Base-by-base conservation (phyloP, 2,888 invertebrate genomes). In the Abrostola tripartita region DNA sequence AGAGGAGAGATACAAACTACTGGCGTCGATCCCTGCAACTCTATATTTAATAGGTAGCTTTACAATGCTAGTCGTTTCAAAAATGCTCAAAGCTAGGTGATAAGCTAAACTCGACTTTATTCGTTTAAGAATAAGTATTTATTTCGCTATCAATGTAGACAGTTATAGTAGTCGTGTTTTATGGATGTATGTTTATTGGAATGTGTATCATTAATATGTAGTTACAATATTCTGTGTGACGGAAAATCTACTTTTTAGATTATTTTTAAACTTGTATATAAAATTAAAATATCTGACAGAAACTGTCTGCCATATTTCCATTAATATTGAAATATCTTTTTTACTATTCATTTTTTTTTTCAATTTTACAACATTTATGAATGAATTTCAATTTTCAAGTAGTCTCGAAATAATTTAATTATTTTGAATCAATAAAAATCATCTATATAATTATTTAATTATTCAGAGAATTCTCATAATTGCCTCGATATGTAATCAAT, bases 21-120 rank as follows among this genome's bases (percentile, higher is more conserved):
- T 98, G 68, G 96, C 97, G 5, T 98, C 98, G 50, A 96, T 98
- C 80, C 98, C 98, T 35, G 96, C 96, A 6, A 96, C 97, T 71
- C 90, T 97, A 81, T 98, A 96, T 85, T 79, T 98, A 51, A 95
- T 98, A 85, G 94, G 96, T 60, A 97, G 96, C 82, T 98, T 98
- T 80, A 94, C 95, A 10, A 95, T 97, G 95, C 86, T 96, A 81
- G 94, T 95, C 62, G 90, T 94, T 37, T 95, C 96, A 24, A 88
- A 81, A 61, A 69, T 90, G 69, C 88, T 94, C 63, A 81, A 79
- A 70, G 83, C 88, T 84, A 90, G 92, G 67, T 92, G 89, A 92
- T 91, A 88, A 90, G 85, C 72, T 71, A 81, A 81, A 74, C 55
- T 53, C 35, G 44, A 49, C 37, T 64, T 6, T 80, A 69, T 67